Evolutionary conservation across 2,113 vertebrate species (phyloP).

Genomic region (Gallinago paraguaiae): DNA sequence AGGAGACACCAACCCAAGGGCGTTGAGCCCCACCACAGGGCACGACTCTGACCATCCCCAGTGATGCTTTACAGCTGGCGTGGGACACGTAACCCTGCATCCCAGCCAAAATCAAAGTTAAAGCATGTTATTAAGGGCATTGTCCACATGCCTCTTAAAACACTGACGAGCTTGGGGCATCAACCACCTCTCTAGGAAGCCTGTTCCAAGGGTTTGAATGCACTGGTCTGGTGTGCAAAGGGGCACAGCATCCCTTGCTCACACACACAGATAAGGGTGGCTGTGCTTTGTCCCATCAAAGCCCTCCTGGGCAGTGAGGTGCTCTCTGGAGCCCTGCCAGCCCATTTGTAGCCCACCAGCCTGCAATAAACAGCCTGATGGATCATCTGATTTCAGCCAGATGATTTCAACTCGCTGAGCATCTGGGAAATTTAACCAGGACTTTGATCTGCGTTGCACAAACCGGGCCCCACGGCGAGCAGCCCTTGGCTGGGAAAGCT

Average conservation of each 20-base stretch:
- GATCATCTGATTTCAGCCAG: neutral
- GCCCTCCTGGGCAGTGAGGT: neutral
- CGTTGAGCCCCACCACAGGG: neutral
- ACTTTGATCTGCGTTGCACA: neutral
- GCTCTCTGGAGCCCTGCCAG: neutral
- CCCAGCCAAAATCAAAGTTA: neutral
- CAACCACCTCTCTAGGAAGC: neutral
- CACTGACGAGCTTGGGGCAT: neutral
- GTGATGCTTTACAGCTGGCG: neutral
- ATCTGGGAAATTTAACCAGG: neutral
- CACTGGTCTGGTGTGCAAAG: no score
- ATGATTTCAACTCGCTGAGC: neutral
- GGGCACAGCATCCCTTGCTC: neutral
- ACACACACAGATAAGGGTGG: rapidly evolving
- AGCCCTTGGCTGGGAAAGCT: neutral
- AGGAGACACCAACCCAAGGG: neutral
- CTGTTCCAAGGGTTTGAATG: neutral
- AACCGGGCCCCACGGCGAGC: neutral
- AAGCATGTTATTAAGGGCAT: neutral
- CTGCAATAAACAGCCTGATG: neutral
- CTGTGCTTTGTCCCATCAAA: neutral
- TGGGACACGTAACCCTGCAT: rapidly evolving
- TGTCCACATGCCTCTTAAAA: neutral
- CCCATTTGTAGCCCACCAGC: neutral
- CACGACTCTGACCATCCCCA: neutral